Percentiles rank a stretch among this genome's conserved stretches.
phyloP scores from a whole-genome alignment of 1,140 invertebrate species.

The Brachionus manjavacas region DNA sequence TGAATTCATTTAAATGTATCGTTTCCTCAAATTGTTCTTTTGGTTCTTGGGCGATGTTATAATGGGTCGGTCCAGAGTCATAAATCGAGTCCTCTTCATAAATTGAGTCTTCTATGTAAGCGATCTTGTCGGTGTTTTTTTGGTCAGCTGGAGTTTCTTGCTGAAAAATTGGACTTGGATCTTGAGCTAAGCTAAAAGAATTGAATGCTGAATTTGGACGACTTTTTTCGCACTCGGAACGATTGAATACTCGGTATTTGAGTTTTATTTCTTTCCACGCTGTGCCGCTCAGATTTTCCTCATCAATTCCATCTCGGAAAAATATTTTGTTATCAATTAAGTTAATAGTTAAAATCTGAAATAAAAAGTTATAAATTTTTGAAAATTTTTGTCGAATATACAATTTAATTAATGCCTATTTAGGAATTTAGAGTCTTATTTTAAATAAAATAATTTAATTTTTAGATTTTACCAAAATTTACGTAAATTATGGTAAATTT shows the following conservation, averaged over 20 bases:
- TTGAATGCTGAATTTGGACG: neutral
- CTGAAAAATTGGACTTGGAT: neutral
- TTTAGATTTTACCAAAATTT: no score
- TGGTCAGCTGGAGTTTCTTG: neutral
- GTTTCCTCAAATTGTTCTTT: neutral
- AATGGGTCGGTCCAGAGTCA: neutral
- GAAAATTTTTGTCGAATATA: neutral
- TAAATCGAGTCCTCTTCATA: neutral
- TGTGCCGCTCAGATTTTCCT: slow-evolving; percentile 22
- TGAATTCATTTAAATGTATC: neutral
- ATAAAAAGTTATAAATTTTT: neutral
- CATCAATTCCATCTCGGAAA: slow-evolving; percentile 13
- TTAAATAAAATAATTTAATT: no score
- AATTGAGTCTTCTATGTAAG: neutral
- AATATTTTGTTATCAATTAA: slow-evolving; percentile 1
- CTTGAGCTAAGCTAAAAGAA: neutral
- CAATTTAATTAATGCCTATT: neutral
- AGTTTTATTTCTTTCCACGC: slow-evolving; percentile 5
- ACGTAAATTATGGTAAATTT: no score
- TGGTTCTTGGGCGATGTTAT: neutral
- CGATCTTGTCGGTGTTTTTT: neutral
- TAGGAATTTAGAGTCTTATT: no score
- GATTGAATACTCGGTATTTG: neutral
- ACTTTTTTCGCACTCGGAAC: neutral
- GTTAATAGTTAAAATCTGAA: neutral